Evolutionary conservation across 2,113 vertebrate species (phyloP).

Genomic region (Eubucco bourcierii): DNA sequence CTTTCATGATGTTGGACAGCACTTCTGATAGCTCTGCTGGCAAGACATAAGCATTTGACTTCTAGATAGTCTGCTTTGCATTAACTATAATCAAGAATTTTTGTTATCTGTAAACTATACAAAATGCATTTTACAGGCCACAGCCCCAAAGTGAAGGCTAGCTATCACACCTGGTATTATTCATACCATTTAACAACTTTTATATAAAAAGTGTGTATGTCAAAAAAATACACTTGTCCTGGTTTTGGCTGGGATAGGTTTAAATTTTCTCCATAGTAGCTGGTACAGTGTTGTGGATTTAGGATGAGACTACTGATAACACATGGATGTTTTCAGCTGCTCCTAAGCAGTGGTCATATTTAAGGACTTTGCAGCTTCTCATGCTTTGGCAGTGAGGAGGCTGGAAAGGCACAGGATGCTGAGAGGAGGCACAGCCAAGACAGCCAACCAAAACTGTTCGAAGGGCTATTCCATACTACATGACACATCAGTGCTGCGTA

Average conservation of each 20-base stretch:
- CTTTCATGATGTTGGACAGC: background rate
- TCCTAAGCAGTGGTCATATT: background rate
- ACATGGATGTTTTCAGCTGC: background rate
- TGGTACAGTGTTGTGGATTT: background rate
- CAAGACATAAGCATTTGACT: background rate
- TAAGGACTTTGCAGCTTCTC: background rate
- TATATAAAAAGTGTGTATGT: background rate
- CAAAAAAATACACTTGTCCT: background rate
- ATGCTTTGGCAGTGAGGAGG: background rate
- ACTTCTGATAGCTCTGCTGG: background rate
- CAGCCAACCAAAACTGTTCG: background rate
- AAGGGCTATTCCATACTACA: background rate
- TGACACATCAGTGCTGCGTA: background rate
- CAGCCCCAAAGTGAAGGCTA: background rate
- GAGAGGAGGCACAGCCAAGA: background rate
- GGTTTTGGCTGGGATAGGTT: background rate
- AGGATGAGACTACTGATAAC: background rate
- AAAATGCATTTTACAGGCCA: background rate
- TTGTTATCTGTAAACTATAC: background rate
- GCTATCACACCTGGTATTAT: background rate
- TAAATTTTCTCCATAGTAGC: no score
- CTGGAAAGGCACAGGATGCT: background rate
- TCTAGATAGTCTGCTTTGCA: background rate
- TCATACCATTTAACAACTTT: background rate
- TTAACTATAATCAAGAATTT: no score